phyloP scores from a whole-genome alignment of 2,888 invertebrate species.

The Thymelicus acteon region DNA sequence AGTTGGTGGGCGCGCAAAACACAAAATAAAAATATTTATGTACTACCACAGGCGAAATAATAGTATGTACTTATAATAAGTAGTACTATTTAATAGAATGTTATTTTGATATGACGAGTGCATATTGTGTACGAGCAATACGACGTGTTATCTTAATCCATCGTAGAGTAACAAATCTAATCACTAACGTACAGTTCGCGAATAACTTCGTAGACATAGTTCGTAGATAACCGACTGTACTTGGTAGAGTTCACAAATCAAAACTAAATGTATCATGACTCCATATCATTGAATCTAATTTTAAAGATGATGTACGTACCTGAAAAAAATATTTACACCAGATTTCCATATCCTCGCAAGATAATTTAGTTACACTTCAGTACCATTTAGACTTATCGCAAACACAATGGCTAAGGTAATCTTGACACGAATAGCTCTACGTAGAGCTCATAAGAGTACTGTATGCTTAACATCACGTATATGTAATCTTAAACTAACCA shows the following conservation, averaged over 20 bases:
- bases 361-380: constrained; percentile 25
- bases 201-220: background rate
- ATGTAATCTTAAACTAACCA: constrained; percentile 18
- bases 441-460: constrained; percentile 9
- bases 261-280: background rate
- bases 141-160: no score
- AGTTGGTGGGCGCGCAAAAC: no score
- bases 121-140: no score
- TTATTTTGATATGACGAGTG: no score
- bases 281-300: no score
- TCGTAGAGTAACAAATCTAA: background rate
- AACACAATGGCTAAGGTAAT: constrained; percentile 31
- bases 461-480: constrained; percentile 16
- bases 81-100: no score
- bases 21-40: no score
- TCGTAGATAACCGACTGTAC: background rate
- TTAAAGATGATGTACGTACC: background rate
- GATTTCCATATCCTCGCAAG: constrained; percentile 17
- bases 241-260: background rate
- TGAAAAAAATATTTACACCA: background rate
- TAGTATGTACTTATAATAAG: no score
- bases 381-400: constrained; percentile 20
- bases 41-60: no score
- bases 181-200: background rate
- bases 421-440: constrained; percentile 33